Conservation (phyloP, 1,140 invertebrate species). For the Drosophila santomea region DNA sequence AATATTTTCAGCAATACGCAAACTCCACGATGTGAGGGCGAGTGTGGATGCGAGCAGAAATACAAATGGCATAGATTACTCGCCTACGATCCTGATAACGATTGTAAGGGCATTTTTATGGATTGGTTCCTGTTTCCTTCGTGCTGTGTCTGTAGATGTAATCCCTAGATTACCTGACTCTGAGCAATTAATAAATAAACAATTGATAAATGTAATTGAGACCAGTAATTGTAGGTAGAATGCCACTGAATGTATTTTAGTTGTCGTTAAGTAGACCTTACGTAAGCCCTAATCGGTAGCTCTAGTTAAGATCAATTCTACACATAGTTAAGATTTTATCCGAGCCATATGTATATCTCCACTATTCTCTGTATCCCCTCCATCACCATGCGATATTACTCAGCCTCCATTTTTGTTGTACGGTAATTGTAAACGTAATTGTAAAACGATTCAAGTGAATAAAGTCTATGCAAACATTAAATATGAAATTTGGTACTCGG, state of each 20-base stretch:
- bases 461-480: slow-evolving; percentile 63
- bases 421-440: slow-evolving; percentile 58
- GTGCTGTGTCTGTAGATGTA: slow-evolving; percentile 95
- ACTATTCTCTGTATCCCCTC: slow-evolving; percentile 5
- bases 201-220: slow-evolving; percentile 44
- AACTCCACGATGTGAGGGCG: slow-evolving; percentile 91
- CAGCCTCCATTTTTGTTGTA: slow-evolving; percentile 74
- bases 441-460: slow-evolving; percentile 70
- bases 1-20: slow-evolving; percentile 88
- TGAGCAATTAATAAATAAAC: slow-evolving; percentile 31
- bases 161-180: slow-evolving; percentile 83
- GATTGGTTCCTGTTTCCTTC: slow-evolving; percentile 98
- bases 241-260: slow-evolving; percentile 82
- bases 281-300: slow-evolving; percentile 27
- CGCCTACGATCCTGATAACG: slow-evolving; percentile 96
- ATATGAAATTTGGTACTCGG: slow-evolving; percentile 25
- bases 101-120: slow-evolving; percentile 97
- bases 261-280: slow-evolving; percentile 73
- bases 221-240: slow-evolving; percentile 56
- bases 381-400: slow-evolving; percentile 50
- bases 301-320: slow-evolving; percentile 48
- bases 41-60: slow-evolving; percentile 96
- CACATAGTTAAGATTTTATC: slow-evolving; percentile 61
- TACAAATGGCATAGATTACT: slow-evolving; percentile 96
- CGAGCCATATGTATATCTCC: slow-evolving; percentile 65